Conservation (phyloP, 2,888 invertebrate genomes). For the Gymnosoma rotundatum region DNA sequence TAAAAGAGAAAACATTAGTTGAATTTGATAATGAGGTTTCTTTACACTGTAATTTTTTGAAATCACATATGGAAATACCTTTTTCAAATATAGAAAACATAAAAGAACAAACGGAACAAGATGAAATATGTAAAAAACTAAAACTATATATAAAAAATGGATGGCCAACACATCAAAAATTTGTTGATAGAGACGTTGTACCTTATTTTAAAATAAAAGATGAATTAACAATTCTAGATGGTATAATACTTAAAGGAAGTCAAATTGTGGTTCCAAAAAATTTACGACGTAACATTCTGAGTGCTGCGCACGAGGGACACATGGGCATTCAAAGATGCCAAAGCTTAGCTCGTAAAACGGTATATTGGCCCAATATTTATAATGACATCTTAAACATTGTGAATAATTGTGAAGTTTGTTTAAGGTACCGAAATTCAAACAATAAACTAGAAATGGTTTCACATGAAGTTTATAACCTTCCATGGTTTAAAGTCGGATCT, state of each 20-base stretch:
- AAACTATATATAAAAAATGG: background rate
- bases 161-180: background rate
- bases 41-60: conserved; percentile 5
- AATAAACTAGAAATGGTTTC: conserved; percentile 17
- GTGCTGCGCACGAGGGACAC: background rate
- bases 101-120: background rate
- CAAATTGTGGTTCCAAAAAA: conserved; percentile 14
- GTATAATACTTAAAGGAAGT: background rate
- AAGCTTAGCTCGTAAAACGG: conserved; percentile 15
- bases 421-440: conserved; percentile 3
- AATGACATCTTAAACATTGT: background rate
- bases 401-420: background rate
- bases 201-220: conserved; percentile 26
- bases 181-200: background rate
- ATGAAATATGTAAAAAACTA: background rate
- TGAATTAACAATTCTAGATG: conserved; percentile 14
- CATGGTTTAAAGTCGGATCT: conserved; percentile 6
- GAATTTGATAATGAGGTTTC: conserved; percentile 13
- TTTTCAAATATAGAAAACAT: conserved; percentile 8
- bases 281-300: background rate
- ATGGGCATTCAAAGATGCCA: conserved; percentile 28
- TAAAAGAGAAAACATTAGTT: background rate
- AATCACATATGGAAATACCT: background rate
- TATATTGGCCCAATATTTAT: conserved; percentile 30
- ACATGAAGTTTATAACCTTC: conserved; percentile 35